Percentiles rank a stretch among this genome's conserved stretches.
Conservation (phyloP, 2,113 vertebrate species). For the Anarrhichthys ocellatus region DNA sequence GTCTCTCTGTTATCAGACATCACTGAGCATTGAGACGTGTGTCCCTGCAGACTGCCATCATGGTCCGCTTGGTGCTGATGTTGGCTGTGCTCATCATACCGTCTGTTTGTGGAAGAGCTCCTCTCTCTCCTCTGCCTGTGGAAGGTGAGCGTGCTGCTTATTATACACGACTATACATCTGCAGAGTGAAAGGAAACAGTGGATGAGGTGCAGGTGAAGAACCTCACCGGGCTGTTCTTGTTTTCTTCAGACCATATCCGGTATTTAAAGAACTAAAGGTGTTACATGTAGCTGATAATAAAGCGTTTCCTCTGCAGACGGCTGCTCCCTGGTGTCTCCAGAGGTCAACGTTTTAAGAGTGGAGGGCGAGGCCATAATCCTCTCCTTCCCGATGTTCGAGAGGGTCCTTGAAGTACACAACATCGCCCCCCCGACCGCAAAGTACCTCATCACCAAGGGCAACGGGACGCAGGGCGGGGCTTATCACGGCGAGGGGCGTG, state of each 20-base stretch:
- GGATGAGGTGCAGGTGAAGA: not conserved
- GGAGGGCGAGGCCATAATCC: constrained; percentile 86
- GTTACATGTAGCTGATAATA: too few relatives aligned
- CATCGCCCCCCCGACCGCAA: constrained; percentile 32
- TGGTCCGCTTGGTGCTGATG: constrained; percentile 30
- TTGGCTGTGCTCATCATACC: not conserved
- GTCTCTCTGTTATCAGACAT: not conserved
- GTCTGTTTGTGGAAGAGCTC: constrained; percentile 23
- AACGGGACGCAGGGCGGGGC: constrained; percentile 20
- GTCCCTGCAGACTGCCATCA: constrained; percentile 37
- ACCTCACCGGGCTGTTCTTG: too few relatives aligned
- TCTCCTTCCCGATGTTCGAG: constrained; percentile 81
- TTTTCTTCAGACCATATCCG: too few relatives aligned
- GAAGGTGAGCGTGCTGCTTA: constrained; percentile 58
- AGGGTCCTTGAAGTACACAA: constrained; percentile 51
- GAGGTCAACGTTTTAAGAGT: constrained; percentile 72
- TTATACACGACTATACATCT: not conserved
- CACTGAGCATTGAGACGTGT: too few relatives aligned
- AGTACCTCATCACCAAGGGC: constrained; percentile 50
- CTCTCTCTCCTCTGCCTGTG: constrained; percentile 44
- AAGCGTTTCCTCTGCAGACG: constrained; percentile 44
- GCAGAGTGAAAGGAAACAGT: not conserved
- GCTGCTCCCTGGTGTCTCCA: constrained; percentile 60
- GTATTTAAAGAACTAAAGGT: not conserved
- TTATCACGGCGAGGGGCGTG: constrained; percentile 62